Base-by-base conservation (phyloP, 2,888 invertebrate genomes). In the Nudaria mundana region DNA sequence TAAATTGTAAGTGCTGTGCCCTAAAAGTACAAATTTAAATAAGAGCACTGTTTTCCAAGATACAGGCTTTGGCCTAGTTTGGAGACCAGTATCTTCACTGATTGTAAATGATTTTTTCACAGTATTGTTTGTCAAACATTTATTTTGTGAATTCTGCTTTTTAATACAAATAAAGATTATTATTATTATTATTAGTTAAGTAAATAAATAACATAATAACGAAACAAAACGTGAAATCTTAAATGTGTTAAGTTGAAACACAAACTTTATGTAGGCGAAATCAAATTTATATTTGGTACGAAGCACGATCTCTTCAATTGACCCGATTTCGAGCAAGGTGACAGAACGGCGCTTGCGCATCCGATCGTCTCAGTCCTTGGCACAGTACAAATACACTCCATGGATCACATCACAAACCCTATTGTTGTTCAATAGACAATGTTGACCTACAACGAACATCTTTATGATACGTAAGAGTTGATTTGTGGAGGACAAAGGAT, bases 361-460 rank as follows among this genome's bases (percentile, higher is more conserved):
- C 80, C 76, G 69, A 77, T 81, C 78, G 58, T 75, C 54, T 53
- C 49, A 48, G 79, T 81, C 86, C 86, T 86, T 86, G 86, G 78
- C 83, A 81, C 73, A 61, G 68, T 74, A 74, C 65, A 61, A 63
- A 58, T 62, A 51, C 48, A 54, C 49, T 75, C 77, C 78, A 77
- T 63, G 77, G 77, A 76, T 76, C 76, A 79, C 71, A 74, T 76
- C 67, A 71, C 72, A 68, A 40, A 64, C 57, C 61, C 78, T 72
- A 81, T 81, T 84, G 81, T 81, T 70, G 74, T 72, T 69, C 66
- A 64, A 69, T 75, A 72, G 69, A 71, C 68, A 68, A 65, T 63
- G 71, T 64, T 73, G 75, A 71, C 76, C 71, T 71, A 70, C 68
- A 70, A 55, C 61, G 42, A 63, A 63, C 68, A 64, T 66, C 62